These are phyloP conservation scores for Labeo catla DNA, from an alignment of 2,113 vertebrate species.

Conservation along the genomic window DNA sequence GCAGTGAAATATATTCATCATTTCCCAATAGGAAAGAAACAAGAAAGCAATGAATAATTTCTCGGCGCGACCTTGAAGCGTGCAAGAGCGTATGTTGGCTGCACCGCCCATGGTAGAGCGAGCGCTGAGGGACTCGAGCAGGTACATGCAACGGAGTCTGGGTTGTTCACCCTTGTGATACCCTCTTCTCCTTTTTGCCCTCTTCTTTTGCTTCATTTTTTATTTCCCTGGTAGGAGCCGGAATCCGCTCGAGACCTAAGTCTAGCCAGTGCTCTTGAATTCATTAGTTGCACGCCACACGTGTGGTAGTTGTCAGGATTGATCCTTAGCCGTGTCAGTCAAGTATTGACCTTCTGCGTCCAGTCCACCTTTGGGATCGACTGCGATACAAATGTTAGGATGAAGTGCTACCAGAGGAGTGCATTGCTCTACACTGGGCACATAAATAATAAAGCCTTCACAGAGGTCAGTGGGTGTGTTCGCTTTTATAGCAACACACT, in stretches of 20 bases:
- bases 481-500: not conserved
- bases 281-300: constrained; percentile 18
- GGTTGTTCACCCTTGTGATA: constrained; percentile 2
- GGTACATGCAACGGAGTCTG: not conserved
- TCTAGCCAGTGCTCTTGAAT: constrained; percentile 27
- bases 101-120: not conserved
- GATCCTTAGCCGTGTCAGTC: constrained; percentile 36
- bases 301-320: constrained; percentile 16
- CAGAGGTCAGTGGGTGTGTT: not conserved
- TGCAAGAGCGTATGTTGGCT: not conserved
- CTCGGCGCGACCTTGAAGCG: not conserved
- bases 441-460: not conserved
- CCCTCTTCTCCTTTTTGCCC: not conserved
- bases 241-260: not conserved
- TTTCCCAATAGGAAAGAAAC: constrained; percentile 24
- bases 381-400: constrained; percentile 7
- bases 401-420: constrained; percentile 2
- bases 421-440: not conserved
- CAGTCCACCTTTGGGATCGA: constrained; percentile 22
- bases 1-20: constrained; percentile 27
- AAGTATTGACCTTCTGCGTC: constrained; percentile 26
- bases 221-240: not conserved
- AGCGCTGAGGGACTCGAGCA: not conserved
- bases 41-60: constrained; percentile 36
- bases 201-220: not conserved